Evolutionary conservation across 2,797 vertebrate genomes (phyloP), one percentile per base, ranked within the genome.

Genomic region (Acanthurus tractus): DNA sequence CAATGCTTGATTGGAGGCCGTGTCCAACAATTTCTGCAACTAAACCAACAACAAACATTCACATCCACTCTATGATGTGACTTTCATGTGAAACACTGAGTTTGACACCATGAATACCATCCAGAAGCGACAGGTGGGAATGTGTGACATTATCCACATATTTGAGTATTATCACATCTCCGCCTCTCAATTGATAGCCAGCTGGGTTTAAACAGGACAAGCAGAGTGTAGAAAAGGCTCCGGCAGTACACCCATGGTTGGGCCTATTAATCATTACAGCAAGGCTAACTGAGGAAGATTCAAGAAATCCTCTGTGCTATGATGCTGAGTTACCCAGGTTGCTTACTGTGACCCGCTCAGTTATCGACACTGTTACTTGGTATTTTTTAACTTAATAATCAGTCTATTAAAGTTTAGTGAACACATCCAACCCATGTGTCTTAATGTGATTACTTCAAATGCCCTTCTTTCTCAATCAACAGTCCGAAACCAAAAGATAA

Each of bases 231-330:
- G 25, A 29, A 12, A 42, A 74, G 20, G 29, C 22, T 40, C 29
- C 23, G 36, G 36, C 13, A 42, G 23, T 29, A 45, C 14, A 40
- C 17, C 70, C 6, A 3, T 62, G 72, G 46, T 63, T 3, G 1
- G 65, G 42, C 38, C 23, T 54, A 42, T 22, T 56, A 54, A 70
- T 74, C 65, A 69, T 38, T 29, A 54, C 15, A 54, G 50, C 23
- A 70, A 73, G 4, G 4, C 46, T 48, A 50, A 59, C 13, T 22
- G 25, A 9, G 45, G 2, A 38, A 64, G 40, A 22, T 29, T 42
- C 5, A 38, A 29, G 62, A 76, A 76, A 52, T 63, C 54, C 46
- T 17, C 22, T n/a, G 38, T 42, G 45, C 20, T 62, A 52, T 9
- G 62, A 11, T 20, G 29, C 23, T 57, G 42, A 48, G 45, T 63